phyloP scores from a whole-genome alignment of 23 tunicate species.

The Ascidia mentula region DNA sequence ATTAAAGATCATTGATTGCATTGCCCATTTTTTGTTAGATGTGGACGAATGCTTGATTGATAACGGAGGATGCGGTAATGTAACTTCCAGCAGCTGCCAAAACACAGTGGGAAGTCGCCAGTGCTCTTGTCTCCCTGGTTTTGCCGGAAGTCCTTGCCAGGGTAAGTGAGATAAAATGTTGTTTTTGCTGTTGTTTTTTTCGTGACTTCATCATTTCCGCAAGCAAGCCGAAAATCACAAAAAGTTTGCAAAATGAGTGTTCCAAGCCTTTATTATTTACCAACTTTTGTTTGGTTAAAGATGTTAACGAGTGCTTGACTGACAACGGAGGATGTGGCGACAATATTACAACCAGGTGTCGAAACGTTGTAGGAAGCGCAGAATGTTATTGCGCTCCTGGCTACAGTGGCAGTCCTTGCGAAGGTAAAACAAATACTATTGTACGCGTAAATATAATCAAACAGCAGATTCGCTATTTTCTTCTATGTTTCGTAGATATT shows the following conservation, averaged over 20 bases:
- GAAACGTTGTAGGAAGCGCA: constrained; percentile 19
- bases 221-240: neutral
- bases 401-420: too few relatives aligned
- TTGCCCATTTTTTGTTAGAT: neutral
- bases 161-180: too few relatives aligned
- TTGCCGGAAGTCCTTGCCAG: neutral
- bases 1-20: neutral
- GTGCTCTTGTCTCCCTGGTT: neutral
- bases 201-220: neutral
- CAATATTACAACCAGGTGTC: neutral
- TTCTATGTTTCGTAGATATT: constrained; percentile 21
- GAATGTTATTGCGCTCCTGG: constrained; percentile 5
- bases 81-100: neutral
- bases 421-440: too few relatives aligned
- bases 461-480: too few relatives aligned
- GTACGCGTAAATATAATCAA: too few relatives aligned
- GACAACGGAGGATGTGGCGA: constrained; percentile 12
- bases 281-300: neutral
- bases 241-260: neutral
- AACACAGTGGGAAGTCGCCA: neutral
- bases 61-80: constrained; percentile 5
- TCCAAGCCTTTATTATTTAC: neutral
- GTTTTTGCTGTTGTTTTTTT: neutral
- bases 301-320: constrained; percentile 20
- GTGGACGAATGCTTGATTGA: constrained; percentile 21